A percentile compares a stretch with the other conserved stretches of the same genome.
These are phyloP conservation scores for Cataglyphis albicans DNA, from an alignment of 2,888 invertebrate genomes.

Conservation along the genomic window DNA sequence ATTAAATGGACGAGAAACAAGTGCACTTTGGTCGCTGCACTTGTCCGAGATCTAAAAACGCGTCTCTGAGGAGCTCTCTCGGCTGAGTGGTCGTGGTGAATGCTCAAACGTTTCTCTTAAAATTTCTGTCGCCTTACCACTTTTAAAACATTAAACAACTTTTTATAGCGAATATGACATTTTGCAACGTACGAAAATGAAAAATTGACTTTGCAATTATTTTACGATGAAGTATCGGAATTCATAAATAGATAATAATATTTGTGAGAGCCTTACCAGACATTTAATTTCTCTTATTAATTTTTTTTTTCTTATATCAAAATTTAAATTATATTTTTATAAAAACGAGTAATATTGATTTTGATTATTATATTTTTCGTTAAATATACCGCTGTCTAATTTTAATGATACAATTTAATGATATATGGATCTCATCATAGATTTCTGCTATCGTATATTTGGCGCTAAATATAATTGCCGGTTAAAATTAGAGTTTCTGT, in stretches of 20 bases:
- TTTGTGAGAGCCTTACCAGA: not conserved
- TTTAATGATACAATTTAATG: not conserved
- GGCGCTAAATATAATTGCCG: not conserved
- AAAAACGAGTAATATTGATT: constrained; percentile 9
- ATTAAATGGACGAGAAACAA: constrained; percentile 24
- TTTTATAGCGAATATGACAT: constrained; percentile 16
- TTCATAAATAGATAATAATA: not conserved
- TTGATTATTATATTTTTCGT: not conserved
- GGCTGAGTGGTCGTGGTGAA: constrained; percentile 36
- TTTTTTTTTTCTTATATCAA: not conserved
- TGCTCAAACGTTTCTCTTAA: constrained; percentile 33
- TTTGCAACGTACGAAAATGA: constrained; percentile 10
- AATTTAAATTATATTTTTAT: not conserved
- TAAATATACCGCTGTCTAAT: not conserved
- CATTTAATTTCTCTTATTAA: not conserved
- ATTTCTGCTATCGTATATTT: not conserved
- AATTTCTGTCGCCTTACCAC: constrained; percentile 24
- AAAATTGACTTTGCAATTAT: constrained; percentile 13
- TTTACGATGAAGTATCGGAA: not conserved
- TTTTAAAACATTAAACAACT: constrained; percentile 31
- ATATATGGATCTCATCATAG: not conserved
- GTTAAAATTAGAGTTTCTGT: not conserved
- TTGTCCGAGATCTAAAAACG: constrained; percentile 47
- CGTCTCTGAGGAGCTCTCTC: constrained; percentile 56
- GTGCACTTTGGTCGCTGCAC: constrained; percentile 38